Evolutionary conservation across 2,888 invertebrate species (phyloP).

Genomic region (Brenthis daphne): DNA sequence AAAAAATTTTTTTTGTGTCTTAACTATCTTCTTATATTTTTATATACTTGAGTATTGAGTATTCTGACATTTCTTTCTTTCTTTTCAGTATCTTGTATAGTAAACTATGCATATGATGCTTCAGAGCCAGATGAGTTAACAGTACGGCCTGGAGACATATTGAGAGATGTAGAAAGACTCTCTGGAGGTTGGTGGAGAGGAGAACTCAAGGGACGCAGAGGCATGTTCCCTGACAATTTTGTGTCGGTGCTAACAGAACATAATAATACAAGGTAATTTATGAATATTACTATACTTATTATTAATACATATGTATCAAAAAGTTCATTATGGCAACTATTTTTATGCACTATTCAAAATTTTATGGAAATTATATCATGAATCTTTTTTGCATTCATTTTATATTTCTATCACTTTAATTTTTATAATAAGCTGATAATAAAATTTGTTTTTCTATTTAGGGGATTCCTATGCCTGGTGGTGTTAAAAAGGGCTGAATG

Average conservation of each 20-base stretch:
- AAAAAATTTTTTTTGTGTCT: background rate
- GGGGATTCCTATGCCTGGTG: no score
- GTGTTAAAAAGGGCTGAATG: no score
- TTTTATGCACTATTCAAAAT: no score
- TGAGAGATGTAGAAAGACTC: slow-evolving; percentile 89
- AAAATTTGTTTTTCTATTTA: no score
- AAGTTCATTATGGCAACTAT: background rate
- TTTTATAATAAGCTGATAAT: no score
- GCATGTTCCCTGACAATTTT: slow-evolving; percentile 97
- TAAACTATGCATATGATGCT: slow-evolving; percentile 93
- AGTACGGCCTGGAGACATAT: slow-evolving; percentile 90
- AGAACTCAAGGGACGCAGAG: slow-evolving; percentile 89
- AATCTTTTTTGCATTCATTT: no score
- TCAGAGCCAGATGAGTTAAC: slow-evolving; percentile 93
- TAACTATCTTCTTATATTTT: background rate
- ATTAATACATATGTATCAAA: background rate
- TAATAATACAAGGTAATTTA: slow-evolving; percentile 65
- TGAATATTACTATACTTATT: background rate
- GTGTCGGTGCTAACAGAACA: slow-evolving; percentile 84
- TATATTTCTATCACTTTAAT: no score
- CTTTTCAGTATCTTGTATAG: slow-evolving; percentile 88
- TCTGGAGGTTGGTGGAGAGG: slow-evolving; percentile 97
- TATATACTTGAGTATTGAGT: slow-evolving; percentile 6
- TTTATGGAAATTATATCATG: no score
- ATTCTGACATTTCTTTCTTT: slow-evolving; percentile 41